A percentile compares a stretch with the other conserved stretches of the same genome.
Evolutionary conservation across 2,797 vertebrate genomes (phyloP).

Genomic region (Agapornis canus): DNA sequence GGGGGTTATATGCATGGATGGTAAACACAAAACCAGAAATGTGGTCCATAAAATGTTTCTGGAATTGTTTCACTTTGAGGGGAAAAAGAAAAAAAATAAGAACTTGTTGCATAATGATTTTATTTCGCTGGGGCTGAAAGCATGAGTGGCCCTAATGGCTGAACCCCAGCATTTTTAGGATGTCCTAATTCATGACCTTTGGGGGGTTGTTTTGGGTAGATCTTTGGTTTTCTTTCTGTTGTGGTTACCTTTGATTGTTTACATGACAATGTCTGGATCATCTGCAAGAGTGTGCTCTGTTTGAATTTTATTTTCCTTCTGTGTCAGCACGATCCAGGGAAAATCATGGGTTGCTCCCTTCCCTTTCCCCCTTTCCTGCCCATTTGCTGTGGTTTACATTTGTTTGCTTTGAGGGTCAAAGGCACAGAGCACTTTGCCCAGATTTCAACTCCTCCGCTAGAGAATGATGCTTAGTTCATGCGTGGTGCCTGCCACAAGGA

Average conservation of each 20-base stretch:
- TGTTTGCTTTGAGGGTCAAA: slow-evolving; percentile 39
- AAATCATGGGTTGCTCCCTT: background rate
- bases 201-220: background rate
- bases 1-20: slow-evolving; percentile 4
- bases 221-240: slow-evolving; percentile 13
- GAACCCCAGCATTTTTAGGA: background rate
- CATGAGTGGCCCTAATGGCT: background rate
- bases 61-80: background rate
- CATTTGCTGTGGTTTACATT: slow-evolving; percentile 35
- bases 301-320: slow-evolving; percentile 6
- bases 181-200: background rate
- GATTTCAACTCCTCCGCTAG: background rate
- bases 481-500: background rate
- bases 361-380: background rate
- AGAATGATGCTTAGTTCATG: background rate
- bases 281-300: background rate
- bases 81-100: background rate
- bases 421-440: slow-evolving; percentile 26
- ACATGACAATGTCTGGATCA: slow-evolving; percentile 3
- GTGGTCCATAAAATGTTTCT: background rate
- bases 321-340: background rate
- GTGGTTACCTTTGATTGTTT: slow-evolving; percentile 16
- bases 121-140: background rate
- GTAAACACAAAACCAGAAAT: background rate
- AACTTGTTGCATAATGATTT: background rate